Conservation (phyloP, 2,113 vertebrate genomes). For the Syngnathus floridae region DNA sequence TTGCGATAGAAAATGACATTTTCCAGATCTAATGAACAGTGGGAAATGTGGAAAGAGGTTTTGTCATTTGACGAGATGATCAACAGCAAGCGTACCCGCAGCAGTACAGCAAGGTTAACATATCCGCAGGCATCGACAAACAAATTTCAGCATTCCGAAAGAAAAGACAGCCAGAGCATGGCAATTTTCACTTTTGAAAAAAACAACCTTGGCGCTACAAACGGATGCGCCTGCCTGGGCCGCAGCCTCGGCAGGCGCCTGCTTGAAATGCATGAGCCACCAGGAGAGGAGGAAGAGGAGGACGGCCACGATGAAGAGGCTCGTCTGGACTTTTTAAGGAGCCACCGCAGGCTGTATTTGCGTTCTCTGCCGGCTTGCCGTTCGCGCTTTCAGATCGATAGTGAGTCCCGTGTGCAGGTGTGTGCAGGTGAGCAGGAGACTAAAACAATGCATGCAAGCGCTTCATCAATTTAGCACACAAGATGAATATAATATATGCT, state of each 20-base stretch:
- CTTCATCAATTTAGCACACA: not conserved
- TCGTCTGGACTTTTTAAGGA: conserved; percentile 63
- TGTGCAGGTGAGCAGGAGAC: conserved; percentile 29
- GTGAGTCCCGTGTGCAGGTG: conserved; percentile 22
- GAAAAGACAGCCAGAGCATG: not conserved
- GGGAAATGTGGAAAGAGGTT: not conserved
- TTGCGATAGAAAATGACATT: not conserved
- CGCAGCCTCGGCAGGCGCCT: conserved; percentile 27
- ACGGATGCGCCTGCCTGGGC: not conserved
- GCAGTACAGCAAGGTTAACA: not conserved
- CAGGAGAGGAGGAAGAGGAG: conserved; percentile 46
- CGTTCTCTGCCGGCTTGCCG: conserved; percentile 49
- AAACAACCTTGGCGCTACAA: conserved; percentile 1
- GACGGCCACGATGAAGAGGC: conserved; percentile 55
- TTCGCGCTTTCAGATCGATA: conserved; percentile 59
- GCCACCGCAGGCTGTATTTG: conserved; percentile 59
- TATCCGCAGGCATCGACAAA: not conserved
- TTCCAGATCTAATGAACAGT: not conserved
- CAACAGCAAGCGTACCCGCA: not conserved
- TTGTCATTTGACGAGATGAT: not conserved
- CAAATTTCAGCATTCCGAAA: not conserved
- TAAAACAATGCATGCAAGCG: conserved; percentile 22
- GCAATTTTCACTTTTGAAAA: conserved; percentile 1
- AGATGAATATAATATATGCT: not conserved
- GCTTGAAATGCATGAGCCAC: conserved; percentile 64